phyloP scores from a whole-genome alignment of 2,888 invertebrate species.

The Dendrolimus pini region DNA sequence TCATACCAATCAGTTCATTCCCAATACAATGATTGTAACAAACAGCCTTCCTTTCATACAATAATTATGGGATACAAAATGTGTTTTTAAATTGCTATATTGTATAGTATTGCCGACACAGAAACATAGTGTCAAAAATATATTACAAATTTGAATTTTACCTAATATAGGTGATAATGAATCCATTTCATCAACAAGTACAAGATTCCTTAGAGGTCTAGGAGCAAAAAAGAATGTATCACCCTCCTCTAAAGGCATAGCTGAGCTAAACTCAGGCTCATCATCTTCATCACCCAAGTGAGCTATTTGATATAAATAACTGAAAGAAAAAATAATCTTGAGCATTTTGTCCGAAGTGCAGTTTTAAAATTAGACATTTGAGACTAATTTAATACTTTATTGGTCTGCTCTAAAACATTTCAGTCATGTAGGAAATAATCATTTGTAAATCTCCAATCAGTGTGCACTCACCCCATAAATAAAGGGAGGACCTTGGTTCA shows the following conservation, averaged over 20 bases:
- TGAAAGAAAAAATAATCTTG: constrained; percentile 54
- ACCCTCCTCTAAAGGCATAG: constrained; percentile 98
- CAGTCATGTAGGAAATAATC: too few relatives aligned
- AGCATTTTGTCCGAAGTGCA: too few relatives aligned
- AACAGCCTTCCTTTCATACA: too few relatives aligned
- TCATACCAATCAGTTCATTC: too few relatives aligned
- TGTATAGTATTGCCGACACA: too few relatives aligned
- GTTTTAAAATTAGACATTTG: too few relatives aligned
- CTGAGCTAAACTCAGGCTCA: constrained; percentile 98
- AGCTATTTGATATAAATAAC: constrained; percentile 99
- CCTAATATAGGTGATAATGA: constrained; percentile 95
- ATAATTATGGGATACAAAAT: too few relatives aligned
- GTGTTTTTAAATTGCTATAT: too few relatives aligned
- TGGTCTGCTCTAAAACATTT: too few relatives aligned
- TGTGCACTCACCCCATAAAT: constrained; percentile 72
- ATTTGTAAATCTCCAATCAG: constrained; percentile 73
- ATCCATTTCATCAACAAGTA: constrained; percentile 97
- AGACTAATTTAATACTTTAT: too few relatives aligned
- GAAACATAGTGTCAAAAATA: too few relatives aligned
- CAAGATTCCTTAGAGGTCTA: constrained; percentile 93
- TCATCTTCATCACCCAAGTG: constrained; percentile 99
- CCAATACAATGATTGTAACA: too few relatives aligned
- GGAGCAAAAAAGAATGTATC: constrained; percentile 99
- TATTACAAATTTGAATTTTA: constrained; percentile 25
- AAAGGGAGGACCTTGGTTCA: constrained; percentile 80